Evolutionary conservation across 2,797 vertebrate genomes (phyloP), one percentile per base, ranked within the genome.

Genomic region (Sebastes minor): DNA sequence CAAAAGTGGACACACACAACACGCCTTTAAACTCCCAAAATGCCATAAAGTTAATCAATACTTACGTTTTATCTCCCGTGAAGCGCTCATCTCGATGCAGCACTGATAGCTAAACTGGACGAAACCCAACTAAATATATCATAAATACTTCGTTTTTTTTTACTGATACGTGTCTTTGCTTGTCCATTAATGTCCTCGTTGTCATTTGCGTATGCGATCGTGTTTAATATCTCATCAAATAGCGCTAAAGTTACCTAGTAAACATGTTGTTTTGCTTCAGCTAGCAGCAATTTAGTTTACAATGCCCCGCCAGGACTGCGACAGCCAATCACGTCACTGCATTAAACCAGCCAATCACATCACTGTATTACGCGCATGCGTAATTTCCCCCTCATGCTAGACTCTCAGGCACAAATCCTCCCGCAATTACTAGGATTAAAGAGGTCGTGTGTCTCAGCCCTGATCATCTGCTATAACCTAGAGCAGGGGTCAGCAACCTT

Each of bases 51-150:
- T 5, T 3, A 16, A 64, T 8, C 6, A 3, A 14, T 4, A 86
- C 94, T 91, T 86, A 95, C 95, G 94, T 79, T 94, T 96, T 1
- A 95, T 93, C 83, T 95, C 94, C 80, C 93, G 88, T 4, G 88
- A 74, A 8, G 68, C 68, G 57, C 90, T 94, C 95, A 96, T 96
- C n/a, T 46, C 61, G 33, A 20, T 12, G 9, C 16, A 13, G 60
- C 7, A 27, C 5, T 4, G 8, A 6, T 42, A 81, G 87, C 87
- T 83, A 38, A 32, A 16, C 18, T 9, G n/a, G 22, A n/a, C 4
- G 27, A 56, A 25, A 13, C 23, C 23, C 28, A 25, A 59, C n/a
- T n/a, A n/a, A n/a, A n/a, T n/a, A n/a, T n/a, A n/a, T n/a, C n/a
- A n/a, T n/a, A n/a, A n/a, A n/a, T n/a, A n/a, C n/a, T n/a, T n/a